Conservation (phyloP, 2,888 invertebrate species). For the Leucophenga montana region DNA sequence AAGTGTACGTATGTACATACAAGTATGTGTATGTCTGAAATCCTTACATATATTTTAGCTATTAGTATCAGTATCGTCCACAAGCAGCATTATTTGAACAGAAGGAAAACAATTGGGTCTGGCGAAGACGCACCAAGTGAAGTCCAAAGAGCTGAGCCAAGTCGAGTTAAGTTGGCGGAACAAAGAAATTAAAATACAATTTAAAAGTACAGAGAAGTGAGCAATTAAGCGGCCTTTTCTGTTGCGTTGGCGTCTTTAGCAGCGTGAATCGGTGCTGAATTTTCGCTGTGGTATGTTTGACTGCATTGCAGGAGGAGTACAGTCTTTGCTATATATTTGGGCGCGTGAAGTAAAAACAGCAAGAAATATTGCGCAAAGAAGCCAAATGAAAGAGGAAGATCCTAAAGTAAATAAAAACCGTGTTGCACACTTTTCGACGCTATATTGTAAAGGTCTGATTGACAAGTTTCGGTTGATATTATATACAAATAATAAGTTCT, state of each 20-base stretch:
- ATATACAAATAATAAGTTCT: conserved; percentile 1
- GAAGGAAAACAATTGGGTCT: conserved; percentile 26
- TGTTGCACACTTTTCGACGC: conserved; percentile 51
- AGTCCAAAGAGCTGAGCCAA: background rate
- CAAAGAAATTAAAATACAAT: conserved; percentile 65
- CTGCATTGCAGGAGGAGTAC: background rate
- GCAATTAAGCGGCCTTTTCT: conserved; percentile 59
- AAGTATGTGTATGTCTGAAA: conserved; percentile 4
- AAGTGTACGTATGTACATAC: background rate
- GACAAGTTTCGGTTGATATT: conserved; percentile 1
- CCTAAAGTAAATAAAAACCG: conserved; percentile 40
- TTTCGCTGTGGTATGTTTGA: background rate
- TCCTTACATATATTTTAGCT: background rate
- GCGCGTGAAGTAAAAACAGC: background rate
- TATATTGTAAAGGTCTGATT: background rate
- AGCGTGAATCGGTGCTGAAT: conserved; percentile 6
- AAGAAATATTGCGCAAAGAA: background rate
- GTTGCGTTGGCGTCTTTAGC: conserved; percentile 10
- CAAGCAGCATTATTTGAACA: conserved; percentile 4
- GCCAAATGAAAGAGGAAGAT: background rate
- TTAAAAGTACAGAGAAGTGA: conserved; percentile 62
- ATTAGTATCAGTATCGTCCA: conserved; percentile 23
- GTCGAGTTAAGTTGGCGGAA: conserved; percentile 35
- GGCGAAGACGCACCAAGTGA: background rate
- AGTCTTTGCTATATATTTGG: conserved; percentile 9